These are phyloP conservation scores for Hemistola chrysoprasaria DNA, from an alignment of 2,888 invertebrate species.

Conservation along the genomic window DNA sequence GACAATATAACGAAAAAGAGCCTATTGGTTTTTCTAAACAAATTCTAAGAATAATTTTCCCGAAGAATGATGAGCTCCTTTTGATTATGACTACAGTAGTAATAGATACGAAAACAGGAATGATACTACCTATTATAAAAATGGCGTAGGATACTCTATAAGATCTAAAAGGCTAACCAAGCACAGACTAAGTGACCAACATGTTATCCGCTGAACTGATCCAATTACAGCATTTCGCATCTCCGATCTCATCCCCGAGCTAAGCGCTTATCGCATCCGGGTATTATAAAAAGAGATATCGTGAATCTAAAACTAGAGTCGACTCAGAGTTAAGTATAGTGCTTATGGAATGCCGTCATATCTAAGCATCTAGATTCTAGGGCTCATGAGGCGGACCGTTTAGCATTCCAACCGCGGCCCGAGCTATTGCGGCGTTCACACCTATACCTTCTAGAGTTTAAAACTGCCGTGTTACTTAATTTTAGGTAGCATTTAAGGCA, in stretches of 20 bases:
- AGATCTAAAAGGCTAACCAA: too few species aligned
- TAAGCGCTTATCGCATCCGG: conserved; percentile 24
- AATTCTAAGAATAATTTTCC: too few species aligned
- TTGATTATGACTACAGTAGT: too few species aligned
- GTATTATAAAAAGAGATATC: conserved; percentile 29
- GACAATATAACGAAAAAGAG: too few species aligned
- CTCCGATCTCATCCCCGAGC: conserved; percentile 14
- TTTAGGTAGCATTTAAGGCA: conserved; percentile 16
- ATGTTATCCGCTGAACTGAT: neutral
- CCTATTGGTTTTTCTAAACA: too few species aligned
- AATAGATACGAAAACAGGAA: too few species aligned
- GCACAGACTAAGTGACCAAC: too few species aligned
- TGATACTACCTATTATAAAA: too few species aligned
- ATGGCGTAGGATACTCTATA: too few species aligned
- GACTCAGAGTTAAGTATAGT: conserved; percentile 26
- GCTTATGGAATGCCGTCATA: conserved; percentile 38
- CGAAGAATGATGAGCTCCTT: too few species aligned
- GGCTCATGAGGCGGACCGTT: conserved; percentile 44
- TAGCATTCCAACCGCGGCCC: conserved; percentile 52
- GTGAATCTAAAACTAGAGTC: conserved; percentile 23
- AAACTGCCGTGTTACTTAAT: conserved; percentile 19
- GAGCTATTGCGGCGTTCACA: conserved; percentile 45
- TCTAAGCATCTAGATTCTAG: conserved; percentile 46
- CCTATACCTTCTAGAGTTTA: conserved; percentile 36
- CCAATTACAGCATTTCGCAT: conserved; percentile 13